Evolutionary conservation across 53 echinoderm and acorn worm genomes (phyloP).

Genomic region (Temnopleurus reevesii): DNA sequence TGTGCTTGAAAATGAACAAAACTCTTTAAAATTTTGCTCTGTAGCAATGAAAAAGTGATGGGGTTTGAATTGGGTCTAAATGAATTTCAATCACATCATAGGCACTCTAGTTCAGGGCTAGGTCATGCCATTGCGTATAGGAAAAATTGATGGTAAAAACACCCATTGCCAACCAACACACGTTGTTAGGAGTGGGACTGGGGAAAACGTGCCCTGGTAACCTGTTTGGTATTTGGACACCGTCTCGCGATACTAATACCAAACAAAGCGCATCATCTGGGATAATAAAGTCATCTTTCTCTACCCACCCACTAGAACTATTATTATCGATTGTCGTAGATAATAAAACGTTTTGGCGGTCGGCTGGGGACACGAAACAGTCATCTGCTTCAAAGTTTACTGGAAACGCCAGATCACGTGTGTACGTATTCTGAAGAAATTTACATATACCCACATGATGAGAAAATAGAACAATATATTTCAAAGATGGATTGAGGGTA

Average conservation of each 20-base stretch:
- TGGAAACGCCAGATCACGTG: not conserved
- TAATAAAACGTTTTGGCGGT: not conserved
- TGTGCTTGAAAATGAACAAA: no score
- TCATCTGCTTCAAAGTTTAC: not conserved
- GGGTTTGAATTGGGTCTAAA: constrained; percentile 36
- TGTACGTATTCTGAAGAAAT: no score
- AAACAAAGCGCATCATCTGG: not conserved
- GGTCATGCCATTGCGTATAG: constrained; percentile 36
- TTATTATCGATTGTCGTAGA: constrained; percentile 15
- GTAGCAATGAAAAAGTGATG: constrained; percentile 37
- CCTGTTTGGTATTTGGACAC: not conserved
- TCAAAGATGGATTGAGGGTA: no score
- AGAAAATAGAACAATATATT: not conserved
- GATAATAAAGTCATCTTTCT: not conserved
- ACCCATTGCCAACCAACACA: not conserved
- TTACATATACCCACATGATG: not conserved
- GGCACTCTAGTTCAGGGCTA: constrained; percentile 28
- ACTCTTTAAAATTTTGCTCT: not conserved
- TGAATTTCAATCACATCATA: constrained; percentile 22
- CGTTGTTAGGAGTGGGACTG: not conserved
- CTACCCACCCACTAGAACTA: constrained; percentile 16
- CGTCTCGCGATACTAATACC: not conserved
- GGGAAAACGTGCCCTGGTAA: constrained; percentile 19
- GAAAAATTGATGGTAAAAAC: constrained; percentile 28
- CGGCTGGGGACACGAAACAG: not conserved